phyloP scores from a whole-genome alignment of 2,113 vertebrate genomes.

The Machaerirhynchus nigripectus region DNA sequence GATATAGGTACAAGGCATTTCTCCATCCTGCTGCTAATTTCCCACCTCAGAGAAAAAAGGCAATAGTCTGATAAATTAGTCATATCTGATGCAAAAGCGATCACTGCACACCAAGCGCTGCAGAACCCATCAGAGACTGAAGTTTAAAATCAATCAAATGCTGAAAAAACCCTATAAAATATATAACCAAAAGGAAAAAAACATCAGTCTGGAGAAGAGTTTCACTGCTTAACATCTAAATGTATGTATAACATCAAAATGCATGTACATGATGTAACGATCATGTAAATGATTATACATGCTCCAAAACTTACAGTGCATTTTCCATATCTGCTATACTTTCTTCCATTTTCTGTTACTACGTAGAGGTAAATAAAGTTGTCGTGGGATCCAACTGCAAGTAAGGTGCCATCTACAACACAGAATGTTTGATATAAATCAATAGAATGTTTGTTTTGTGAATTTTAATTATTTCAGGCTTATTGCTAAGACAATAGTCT shows the following conservation, averaged over 20 bases:
- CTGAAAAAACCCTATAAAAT: not conserved
- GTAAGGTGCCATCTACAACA: conserved; percentile 86
- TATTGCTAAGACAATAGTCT: not conserved
- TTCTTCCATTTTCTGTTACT: conserved; percentile 92
- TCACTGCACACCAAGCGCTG: not conserved
- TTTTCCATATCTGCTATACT: conserved; percentile 94
- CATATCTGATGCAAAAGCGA: not conserved
- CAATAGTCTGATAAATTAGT: not conserved
- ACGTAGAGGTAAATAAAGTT: conserved; percentile 98
- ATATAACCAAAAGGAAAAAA: not conserved
- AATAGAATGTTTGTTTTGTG: not conserved
- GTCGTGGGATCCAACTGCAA: conserved; percentile 97
- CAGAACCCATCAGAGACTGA: not conserved
- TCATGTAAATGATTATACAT: not conserved
- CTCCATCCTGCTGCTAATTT: not conserved
- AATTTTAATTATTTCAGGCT: not conserved
- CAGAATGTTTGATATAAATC: not conserved
- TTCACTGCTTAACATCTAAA: not conserved
- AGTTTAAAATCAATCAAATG: not conserved
- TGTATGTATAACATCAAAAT: not conserved
- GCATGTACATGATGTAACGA: not conserved
- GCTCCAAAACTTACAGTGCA: conserved; percentile 86
- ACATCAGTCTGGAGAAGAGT: not conserved
- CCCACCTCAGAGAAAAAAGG: not conserved
- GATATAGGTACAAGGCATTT: not conserved